These are phyloP conservation scores for Pseudobourletiella spinata DNA, from an alignment of 1,140 invertebrate genomes.

Conservation along the genomic window DNA sequence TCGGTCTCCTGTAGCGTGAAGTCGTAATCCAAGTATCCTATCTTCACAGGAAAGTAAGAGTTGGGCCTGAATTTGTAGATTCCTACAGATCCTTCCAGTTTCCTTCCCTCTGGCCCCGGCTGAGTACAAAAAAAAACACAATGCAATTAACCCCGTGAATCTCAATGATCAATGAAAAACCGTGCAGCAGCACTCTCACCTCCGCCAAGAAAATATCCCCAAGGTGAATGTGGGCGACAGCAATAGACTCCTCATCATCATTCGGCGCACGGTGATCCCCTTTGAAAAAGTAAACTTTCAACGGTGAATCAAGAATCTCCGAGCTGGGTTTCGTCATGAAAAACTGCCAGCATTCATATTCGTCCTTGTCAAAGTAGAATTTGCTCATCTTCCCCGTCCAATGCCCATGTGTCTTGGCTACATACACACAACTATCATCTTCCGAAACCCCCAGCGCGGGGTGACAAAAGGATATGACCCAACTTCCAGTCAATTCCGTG, in stretches of 20 bases:
- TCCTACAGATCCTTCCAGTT: no score
- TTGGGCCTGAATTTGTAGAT: no score
- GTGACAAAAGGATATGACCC: not conserved
- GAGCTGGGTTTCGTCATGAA: not conserved
- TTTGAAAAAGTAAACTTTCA: constrained; percentile 2
- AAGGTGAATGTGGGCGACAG: not conserved
- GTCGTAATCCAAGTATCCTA: not conserved
- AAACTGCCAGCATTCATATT: not conserved
- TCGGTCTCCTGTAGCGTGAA: no score
- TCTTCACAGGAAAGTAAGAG: no score
- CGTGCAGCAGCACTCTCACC: not conserved
- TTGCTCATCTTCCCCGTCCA: not conserved
- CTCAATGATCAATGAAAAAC: no score
- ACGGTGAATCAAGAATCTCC: constrained; percentile 1
- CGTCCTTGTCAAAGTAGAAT: not conserved
- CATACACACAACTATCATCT: not conserved
- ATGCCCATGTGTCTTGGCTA: not conserved
- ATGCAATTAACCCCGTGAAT: no score
- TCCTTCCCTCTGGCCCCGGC: no score
- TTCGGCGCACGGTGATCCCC: not conserved
- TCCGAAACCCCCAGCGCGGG: not conserved
- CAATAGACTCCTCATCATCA: not conserved
- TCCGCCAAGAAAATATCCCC: constrained; percentile 8
- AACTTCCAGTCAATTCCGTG: not conserved
- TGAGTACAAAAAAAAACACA: no score